Percentiles rank a stretch among this genome's conserved stretches.
phyloP scores from a whole-genome alignment of 2,888 invertebrate genomes.

The Geotrupes spiniger region DNA sequence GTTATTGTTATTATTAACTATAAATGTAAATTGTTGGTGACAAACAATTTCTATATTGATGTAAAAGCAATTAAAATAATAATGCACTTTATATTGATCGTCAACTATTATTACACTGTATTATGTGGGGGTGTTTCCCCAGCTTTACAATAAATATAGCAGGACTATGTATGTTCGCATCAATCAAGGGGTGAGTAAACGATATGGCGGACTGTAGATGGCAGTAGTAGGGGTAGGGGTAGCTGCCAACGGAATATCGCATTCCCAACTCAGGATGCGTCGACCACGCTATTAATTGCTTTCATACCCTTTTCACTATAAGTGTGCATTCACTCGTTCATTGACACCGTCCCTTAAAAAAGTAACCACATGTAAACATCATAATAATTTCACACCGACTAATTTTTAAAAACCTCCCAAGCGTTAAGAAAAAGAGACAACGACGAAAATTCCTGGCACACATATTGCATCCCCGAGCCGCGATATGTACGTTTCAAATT shows the following conservation, averaged over 20 bases:
- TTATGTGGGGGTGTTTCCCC: slow-evolving; percentile 12
- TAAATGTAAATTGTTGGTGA: no score
- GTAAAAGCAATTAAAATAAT: slow-evolving; percentile 19
- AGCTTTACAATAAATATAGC: slow-evolving; percentile 17
- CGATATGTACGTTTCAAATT: slow-evolving; percentile 24
- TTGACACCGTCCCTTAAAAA: slow-evolving; percentile 17
- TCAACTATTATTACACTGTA: slow-evolving; percentile 8
- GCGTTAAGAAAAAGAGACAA: neutral
- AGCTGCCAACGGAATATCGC: no score
- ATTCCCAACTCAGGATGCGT: slow-evolving; percentile 4
- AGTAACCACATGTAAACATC: slow-evolving; percentile 20
- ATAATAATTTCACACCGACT: slow-evolving; percentile 21
- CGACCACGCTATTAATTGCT: slow-evolving; percentile 24
- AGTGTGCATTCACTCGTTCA: slow-evolving; percentile 21
- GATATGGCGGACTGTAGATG: neutral
- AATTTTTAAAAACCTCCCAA: slow-evolving; percentile 11
- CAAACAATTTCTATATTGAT: slow-evolving; percentile 3
- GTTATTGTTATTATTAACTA: no score
- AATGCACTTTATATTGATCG: slow-evolving; percentile 17
- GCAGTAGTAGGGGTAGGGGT: no score
- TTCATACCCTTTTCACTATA: slow-evolving; percentile 23
- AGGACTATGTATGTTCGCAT: slow-evolving; percentile 9
- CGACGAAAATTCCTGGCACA: neutral
- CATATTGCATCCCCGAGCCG: slow-evolving; percentile 12
- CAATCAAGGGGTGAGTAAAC: slow-evolving; percentile 17